phyloP scores from a whole-genome alignment of 2,888 invertebrate species.

The Gerris lacustris region DNA sequence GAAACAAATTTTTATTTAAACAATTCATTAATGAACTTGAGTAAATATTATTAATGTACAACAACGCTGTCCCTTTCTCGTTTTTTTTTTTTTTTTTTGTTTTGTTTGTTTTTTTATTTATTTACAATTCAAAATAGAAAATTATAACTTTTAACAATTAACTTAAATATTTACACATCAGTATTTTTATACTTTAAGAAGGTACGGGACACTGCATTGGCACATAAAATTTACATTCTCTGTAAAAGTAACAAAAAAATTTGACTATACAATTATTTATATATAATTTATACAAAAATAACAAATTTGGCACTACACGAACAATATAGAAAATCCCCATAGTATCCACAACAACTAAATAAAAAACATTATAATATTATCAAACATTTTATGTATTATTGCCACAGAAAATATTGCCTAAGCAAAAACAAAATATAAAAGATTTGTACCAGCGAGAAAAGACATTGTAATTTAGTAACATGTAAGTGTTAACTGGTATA shows the following conservation, averaged over 20 bases:
- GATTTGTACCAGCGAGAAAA: no score
- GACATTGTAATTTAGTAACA: no score
- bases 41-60: no score
- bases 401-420: background rate
- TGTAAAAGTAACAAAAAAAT: background rate
- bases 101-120: background rate
- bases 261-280: background rate
- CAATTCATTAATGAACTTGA: no score
- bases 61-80: no score
- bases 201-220: constrained; percentile 3
- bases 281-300: background rate
- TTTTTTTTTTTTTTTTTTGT: background rate
- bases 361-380: constrained; percentile 12
- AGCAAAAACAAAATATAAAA: no score
- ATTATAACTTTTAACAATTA: background rate
- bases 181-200: background rate
- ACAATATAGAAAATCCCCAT: background rate
- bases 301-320: constrained; percentile 20
- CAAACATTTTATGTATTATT: background rate
- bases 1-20: background rate
- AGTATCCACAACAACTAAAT: background rate
- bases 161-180: background rate
- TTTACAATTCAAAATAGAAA: background rate
- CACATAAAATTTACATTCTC: background rate
- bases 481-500: constrained; percentile 17